Conservation (phyloP, 1,140 invertebrate genomes). For the Heliconius hewitsoni region DNA sequence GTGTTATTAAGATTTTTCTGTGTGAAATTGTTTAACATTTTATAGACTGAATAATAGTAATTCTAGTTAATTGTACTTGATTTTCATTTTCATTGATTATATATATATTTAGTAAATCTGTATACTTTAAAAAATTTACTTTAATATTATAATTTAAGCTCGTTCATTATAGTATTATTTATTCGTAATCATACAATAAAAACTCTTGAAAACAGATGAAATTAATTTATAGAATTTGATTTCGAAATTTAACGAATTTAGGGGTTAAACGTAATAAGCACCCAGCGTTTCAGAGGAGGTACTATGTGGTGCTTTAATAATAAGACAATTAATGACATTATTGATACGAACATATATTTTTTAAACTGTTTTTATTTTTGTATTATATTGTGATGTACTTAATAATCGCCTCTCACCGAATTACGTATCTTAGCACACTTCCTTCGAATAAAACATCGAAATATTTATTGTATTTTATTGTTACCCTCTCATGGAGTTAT, state of each 20-base stretch:
- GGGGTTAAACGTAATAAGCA: not conserved
- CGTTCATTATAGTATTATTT: not conserved
- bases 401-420: constrained; percentile 71
- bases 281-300: constrained; percentile 28
- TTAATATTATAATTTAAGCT: not conserved
- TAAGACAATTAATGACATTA: constrained; percentile 28
- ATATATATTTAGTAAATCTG: not conserved
- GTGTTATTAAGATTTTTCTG: constrained; percentile 14
- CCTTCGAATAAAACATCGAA: constrained; percentile 48
- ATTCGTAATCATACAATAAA: not conserved
- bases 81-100: not conserved
- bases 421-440: constrained; percentile 65
- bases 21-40: constrained; percentile 21
- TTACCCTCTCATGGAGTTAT: not conserved
- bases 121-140: not conserved
- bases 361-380: constrained; percentile 32
- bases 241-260: not conserved
- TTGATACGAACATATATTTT: constrained; percentile 19
- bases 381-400: constrained; percentile 45
- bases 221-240: not conserved
- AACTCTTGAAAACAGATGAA: too few species aligned
- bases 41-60: constrained; percentile 32
- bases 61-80: constrained; percentile 16
- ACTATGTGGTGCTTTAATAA: constrained; percentile 41
- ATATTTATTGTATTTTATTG: constrained; percentile 21